Percentiles rank a stretch among this genome's conserved stretches.
phyloP scores from a whole-genome alignment of 2,888 invertebrate genomes.

The Pyrrhosoma nymphula region DNA sequence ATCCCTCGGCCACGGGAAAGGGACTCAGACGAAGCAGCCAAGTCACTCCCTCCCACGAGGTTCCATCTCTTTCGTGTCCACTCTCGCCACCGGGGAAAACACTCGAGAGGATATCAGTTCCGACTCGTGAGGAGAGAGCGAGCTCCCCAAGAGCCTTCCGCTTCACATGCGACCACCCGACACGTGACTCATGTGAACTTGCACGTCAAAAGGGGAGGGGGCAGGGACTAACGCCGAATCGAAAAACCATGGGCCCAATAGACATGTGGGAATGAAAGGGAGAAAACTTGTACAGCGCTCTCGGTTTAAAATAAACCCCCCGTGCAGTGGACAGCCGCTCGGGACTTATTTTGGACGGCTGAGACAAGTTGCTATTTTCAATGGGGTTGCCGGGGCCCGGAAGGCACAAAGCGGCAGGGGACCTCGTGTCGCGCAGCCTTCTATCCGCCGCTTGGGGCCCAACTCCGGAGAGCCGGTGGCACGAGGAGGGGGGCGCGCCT shows the following conservation, averaged over 20 bases:
- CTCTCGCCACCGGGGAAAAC: background rate
- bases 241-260: background rate
- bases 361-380: slow-evolving; percentile 69
- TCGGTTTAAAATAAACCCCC: slow-evolving; percentile 68
- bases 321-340: slow-evolving; percentile 68
- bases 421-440: background rate
- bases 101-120: background rate
- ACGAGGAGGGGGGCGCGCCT: too few relatives aligned
- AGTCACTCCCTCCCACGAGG: background rate
- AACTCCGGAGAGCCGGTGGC: background rate
- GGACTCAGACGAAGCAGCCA: background rate
- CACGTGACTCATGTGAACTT: slow-evolving; percentile 59
- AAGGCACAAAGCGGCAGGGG: slow-evolving; percentile 45
- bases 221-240: background rate
- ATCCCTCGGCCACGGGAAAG: background rate
- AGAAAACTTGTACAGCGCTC: slow-evolving; percentile 60
- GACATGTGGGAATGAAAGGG: slow-evolving; percentile 44
- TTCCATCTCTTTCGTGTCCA: background rate
- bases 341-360: slow-evolving; percentile 68
- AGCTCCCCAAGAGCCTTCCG: background rate
- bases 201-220: too few relatives aligned
- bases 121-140: background rate
- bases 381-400: slow-evolving; percentile 60
- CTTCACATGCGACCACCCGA: background rate
- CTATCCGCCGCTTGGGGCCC: background rate